These are phyloP conservation scores for Spodoptera picta DNA, from an alignment of 2,888 invertebrate genomes.

Conservation along the genomic window DNA sequence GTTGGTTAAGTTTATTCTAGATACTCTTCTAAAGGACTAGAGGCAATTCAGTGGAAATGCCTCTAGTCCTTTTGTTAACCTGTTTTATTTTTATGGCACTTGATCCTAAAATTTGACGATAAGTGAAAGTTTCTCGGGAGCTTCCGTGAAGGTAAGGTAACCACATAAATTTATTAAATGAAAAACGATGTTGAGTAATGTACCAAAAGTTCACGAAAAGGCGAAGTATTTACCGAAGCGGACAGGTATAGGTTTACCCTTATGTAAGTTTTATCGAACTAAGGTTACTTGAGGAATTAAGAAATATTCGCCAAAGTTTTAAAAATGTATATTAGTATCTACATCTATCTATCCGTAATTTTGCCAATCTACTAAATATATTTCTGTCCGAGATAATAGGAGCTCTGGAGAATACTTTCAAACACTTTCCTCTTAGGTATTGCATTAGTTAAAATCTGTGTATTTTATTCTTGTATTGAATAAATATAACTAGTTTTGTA, in stretches of 20 bases:
- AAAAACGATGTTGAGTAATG: not conserved
- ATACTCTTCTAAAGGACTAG: too few relatives aligned
- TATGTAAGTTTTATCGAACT: conserved; percentile 7
- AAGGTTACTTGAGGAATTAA: conserved; percentile 16
- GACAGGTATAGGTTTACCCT: not conserved
- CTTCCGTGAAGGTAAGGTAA: too few relatives aligned
- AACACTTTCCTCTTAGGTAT: conserved; percentile 5
- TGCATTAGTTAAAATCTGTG: conserved; percentile 1
- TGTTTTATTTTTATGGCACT: too few relatives aligned
- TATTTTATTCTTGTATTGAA: conserved; percentile 26
- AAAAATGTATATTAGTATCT: not conserved
- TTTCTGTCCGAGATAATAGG: conserved; percentile 9
- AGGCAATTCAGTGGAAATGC: too few relatives aligned
- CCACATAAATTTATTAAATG: too few relatives aligned
- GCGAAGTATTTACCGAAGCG: conserved; percentile 1
- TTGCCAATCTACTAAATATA: conserved; percentile 9
- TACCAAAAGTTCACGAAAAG: conserved; percentile 8
- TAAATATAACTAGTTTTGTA: conserved; percentile 18
- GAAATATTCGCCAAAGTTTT: conserved; percentile 10
- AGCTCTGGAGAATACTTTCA: conserved; percentile 1
- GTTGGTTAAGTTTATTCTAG: too few relatives aligned
- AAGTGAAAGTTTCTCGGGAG: too few relatives aligned
- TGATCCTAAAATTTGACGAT: too few relatives aligned
- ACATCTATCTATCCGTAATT: not conserved
- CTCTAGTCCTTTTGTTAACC: too few relatives aligned